Evolutionary conservation across 2,888 invertebrate genomes (phyloP).

Genomic region (Buathra laborator): DNA sequence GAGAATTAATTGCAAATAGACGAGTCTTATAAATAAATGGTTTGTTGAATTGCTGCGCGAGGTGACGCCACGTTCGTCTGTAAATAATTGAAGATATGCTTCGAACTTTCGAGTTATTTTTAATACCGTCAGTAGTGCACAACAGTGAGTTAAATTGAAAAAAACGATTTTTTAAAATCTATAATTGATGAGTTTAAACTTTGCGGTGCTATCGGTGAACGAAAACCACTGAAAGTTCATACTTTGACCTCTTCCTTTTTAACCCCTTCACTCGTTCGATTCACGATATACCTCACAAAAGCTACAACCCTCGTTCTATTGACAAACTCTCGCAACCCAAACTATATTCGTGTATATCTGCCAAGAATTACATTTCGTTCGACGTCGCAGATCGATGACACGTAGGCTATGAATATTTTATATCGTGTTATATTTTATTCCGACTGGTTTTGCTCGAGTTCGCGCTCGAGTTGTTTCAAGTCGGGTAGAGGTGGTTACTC

Average conservation of each 20-base stretch:
- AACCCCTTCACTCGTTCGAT: neutral
- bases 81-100: neutral
- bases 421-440: slow-evolving; percentile 53
- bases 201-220: slow-evolving; percentile 25
- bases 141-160: too few relatives aligned
- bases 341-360: slow-evolving; percentile 53
- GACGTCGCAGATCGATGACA: slow-evolving; percentile 71
- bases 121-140: neutral
- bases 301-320: slow-evolving; percentile 51
- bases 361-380: slow-evolving; percentile 27
- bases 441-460: slow-evolving; percentile 49
- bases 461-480: slow-evolving; percentile 27
- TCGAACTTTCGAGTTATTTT: neutral
- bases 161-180: too few relatives aligned
- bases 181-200: neutral
- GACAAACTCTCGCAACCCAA: slow-evolving; percentile 27
- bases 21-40: neutral
- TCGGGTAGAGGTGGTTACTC: slow-evolving; percentile 37
- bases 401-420: slow-evolving; percentile 74
- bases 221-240: slow-evolving; percentile 11
- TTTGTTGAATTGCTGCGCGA: neutral
- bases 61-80: neutral
- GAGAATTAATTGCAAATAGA: too few relatives aligned
- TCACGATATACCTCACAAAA: neutral
- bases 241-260: neutral